Evolutionary conservation across 2,113 vertebrate species (phyloP).

Genomic region (Chionodraco myersi): DNA sequence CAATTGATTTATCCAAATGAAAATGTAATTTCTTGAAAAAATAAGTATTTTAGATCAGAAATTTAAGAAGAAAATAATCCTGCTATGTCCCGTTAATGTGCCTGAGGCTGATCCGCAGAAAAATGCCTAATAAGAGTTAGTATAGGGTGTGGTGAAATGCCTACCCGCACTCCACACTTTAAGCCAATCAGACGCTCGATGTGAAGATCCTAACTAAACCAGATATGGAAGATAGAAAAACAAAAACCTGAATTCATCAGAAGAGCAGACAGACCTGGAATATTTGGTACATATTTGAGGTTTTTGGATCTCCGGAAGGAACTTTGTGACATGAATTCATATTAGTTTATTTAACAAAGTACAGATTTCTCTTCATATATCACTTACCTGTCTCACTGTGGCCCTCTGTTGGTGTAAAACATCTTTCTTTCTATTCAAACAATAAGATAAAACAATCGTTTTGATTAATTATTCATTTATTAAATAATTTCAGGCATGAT

Average conservation of each 20-base stretch:
- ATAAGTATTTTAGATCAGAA: not conserved
- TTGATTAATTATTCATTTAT: conserved; percentile 76
- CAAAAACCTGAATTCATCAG: conserved; percentile 2
- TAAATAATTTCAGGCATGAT: conserved; percentile 79
- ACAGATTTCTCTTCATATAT: not conserved
- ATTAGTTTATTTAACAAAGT: not conserved
- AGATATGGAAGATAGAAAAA: conserved; percentile 36
- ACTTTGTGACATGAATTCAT: conserved; percentile 12
- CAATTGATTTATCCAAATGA: not conserved
- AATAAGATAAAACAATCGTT: not conserved
- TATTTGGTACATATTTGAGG: not conserved
- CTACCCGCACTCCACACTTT: not conserved
- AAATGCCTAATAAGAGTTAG: conserved; percentile 52
- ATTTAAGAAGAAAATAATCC: not conserved
- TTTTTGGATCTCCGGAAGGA: conserved; percentile 7
- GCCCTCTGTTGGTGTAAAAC: conserved; percentile 32
- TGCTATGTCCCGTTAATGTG: not conserved
- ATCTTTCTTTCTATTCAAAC: not conserved
- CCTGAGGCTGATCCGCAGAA: not conserved
- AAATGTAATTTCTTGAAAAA: no score
- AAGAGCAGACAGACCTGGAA: not conserved
- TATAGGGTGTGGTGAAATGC: conserved; percentile 58
- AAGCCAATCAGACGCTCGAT: conserved; percentile 56
- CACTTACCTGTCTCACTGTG: conserved; percentile 9
- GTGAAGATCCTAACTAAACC: conserved; percentile 58